These are phyloP conservation scores for Syrista parreyssii DNA, from an alignment of 2,888 invertebrate species.

Conservation along the genomic window DNA sequence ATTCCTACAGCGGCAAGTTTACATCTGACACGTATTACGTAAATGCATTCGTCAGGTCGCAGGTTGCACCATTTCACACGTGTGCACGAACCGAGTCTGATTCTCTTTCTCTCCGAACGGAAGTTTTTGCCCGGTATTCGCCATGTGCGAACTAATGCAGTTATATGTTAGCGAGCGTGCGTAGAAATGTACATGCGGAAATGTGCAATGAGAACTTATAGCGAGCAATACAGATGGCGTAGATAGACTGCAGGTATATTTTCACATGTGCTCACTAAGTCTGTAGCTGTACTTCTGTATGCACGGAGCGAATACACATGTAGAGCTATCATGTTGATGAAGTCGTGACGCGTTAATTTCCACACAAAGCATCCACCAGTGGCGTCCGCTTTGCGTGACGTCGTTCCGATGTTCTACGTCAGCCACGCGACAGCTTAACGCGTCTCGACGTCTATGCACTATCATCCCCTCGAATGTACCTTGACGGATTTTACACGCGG, in stretches of 20 bases:
- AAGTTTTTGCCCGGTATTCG: no score
- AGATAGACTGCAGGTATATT: neutral
- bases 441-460: conserved; percentile 19
- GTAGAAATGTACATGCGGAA: no score
- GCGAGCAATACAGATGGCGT: no score
- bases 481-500: neutral
- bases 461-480: neutral
- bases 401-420: conserved; percentile 44
- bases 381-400: conserved; percentile 50
- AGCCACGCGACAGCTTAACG: conserved; percentile 40
- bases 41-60: neutral
- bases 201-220: no score
- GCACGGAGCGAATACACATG: neutral
- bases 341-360: conserved; percentile 58
- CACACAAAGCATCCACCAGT: conserved; percentile 40
- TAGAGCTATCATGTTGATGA: conserved; percentile 33
- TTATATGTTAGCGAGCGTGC: no score
- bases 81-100: neutral
- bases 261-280: neutral
- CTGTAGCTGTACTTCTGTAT: neutral
- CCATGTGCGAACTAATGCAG: no score
- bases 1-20: neutral
- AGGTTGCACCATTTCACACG: neutral
- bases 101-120: no score
- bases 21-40: neutral